phyloP scores from a whole-genome alignment of 2,113 vertebrate species.

The pig (Sus scrofa) region T2T-Sscrofa CM000819.6:3551001-3551500 shows the following conservation, averaged over 20 bases:
- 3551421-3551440: rapidly evolving
- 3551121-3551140: background rate
- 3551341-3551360: background rate
- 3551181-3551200: background rate
- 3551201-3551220: rapidly evolving
- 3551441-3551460: background rate
- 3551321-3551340: background rate
- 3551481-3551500: rapidly evolving
- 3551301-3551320: rapidly evolving
- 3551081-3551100: rapidly evolving
- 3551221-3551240: rapidly evolving
- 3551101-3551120: rapidly evolving
- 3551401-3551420: rapidly evolving
- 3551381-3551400: rapidly evolving
- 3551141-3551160: background rate
- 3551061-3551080: background rate
- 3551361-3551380: rapidly evolving
- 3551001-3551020: too few relatives aligned
- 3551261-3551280: background rate
- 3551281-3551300: rapidly evolving
- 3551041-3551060: rapidly evolving
- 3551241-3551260: background rate
- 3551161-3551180: background rate
- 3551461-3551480: rapidly evolving
- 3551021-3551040: background rate